These are phyloP conservation scores for Patiria miniata DNA, from an alignment of 35 echinoderm and acorn worm species.

Conservation along the genomic window DNA sequence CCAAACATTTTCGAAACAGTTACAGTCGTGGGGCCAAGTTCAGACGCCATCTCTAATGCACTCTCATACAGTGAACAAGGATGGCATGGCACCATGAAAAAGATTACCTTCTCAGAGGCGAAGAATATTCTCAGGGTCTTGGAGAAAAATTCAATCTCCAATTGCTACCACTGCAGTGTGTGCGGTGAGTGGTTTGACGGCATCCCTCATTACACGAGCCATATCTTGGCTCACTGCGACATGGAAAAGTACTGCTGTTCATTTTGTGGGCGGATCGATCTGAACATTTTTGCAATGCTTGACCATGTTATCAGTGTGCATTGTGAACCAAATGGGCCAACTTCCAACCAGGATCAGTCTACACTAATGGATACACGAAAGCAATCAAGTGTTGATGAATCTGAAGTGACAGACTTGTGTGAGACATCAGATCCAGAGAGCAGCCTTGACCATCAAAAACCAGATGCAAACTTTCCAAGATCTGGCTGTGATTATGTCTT, in stretches of 20 bases:
- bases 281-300: background rate
- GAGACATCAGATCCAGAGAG: no score
- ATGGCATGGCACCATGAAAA: background rate
- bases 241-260: background rate
- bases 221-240: constrained; percentile 2
- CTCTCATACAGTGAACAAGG: background rate
- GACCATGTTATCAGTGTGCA: background rate
- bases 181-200: background rate
- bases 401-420: no score
- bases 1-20: background rate
- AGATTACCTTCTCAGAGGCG: background rate
- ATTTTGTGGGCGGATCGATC: background rate
- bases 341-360: no score
- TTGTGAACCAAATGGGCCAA: background rate
- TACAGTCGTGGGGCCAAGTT: background rate
- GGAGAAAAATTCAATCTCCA: background rate
- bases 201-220: background rate
- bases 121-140: background rate
- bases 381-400: no score
- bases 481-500: background rate
- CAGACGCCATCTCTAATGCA: background rate
- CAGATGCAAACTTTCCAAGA: background rate
- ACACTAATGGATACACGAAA: no score
- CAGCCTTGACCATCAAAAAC: no score
- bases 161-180: constrained; percentile 1